Conservation (phyloP, 2,797 vertebrate species). For the Vespertilio murinus region DNA sequence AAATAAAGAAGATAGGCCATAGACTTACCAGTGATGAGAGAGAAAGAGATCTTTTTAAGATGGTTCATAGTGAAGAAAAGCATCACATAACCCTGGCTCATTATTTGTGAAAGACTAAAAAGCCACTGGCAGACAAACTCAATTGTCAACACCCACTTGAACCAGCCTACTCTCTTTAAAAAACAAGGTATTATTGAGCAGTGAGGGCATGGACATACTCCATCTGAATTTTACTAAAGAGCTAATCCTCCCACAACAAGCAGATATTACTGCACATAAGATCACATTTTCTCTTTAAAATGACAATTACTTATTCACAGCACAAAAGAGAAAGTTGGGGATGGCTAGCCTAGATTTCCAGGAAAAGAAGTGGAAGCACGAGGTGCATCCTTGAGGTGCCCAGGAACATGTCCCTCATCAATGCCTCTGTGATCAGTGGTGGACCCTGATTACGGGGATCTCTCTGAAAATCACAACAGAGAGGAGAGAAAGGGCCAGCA, state of each 20-base stretch:
- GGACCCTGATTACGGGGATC: background rate
- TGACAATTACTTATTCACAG: background rate
- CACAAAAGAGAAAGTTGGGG: background rate
- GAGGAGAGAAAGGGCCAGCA: background rate
- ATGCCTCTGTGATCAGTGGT: background rate
- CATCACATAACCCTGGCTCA: background rate
- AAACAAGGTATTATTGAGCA: background rate
- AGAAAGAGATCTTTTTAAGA: background rate
- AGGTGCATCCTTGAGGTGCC: background rate
- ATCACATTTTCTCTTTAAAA: background rate
- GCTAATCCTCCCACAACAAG: background rate
- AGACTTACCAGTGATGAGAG: background rate
- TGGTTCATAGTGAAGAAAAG: background rate
- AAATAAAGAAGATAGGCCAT: background rate
- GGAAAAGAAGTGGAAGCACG: background rate
- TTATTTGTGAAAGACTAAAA: background rate
- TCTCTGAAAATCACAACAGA: slow-evolving; percentile 1
- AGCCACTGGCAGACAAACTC: background rate
- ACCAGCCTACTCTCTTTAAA: background rate
- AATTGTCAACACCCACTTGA: background rate
- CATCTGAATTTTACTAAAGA: background rate
- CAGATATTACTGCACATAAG: background rate
- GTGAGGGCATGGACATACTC: background rate
- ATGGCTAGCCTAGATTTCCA: background rate
- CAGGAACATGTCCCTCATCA: background rate